Evolutionary conservation across 2,797 vertebrate genomes (phyloP).

Genomic region (Astyanax mexicanus): DNA sequence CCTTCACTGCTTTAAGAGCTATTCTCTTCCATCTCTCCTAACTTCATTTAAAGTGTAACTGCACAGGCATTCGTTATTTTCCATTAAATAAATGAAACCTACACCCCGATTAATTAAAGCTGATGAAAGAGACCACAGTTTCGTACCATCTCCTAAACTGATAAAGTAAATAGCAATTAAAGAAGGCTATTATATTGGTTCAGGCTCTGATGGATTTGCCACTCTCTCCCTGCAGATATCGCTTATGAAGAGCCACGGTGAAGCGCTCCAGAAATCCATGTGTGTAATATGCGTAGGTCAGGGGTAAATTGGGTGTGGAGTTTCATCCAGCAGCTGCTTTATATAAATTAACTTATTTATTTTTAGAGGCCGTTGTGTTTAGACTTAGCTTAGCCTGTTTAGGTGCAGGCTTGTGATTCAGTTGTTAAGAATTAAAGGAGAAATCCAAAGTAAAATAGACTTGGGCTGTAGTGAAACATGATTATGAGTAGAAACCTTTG

Average conservation of each 20-base stretch:
- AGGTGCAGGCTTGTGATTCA: too few species aligned
- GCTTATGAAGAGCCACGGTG: conserved; percentile 9
- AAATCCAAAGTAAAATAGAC: too few species aligned
- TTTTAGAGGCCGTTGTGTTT: not conserved
- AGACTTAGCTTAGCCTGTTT: not conserved
- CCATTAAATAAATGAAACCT: conserved; percentile 21
- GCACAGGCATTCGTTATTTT: conserved; percentile 8
- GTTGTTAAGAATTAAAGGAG: too few species aligned
- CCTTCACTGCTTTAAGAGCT: not conserved
- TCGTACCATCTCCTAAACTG: conserved; percentile 8
- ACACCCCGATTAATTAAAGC: conserved; percentile 30
- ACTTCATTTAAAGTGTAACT: not conserved
- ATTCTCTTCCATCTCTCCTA: not conserved
- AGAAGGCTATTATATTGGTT: conserved; percentile 13
- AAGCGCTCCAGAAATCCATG: conserved; percentile 16
- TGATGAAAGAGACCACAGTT: conserved; percentile 25
- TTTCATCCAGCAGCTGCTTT: not conserved
- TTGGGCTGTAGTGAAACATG: too few species aligned
- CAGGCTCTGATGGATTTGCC: conserved; percentile 7
- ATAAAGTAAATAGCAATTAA: conserved; percentile 39
- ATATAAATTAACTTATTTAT: too few species aligned
- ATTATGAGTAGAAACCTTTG: too few species aligned
- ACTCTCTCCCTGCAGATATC: not conserved
- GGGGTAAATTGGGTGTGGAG: not conserved
- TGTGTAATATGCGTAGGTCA: not conserved